phyloP scores from a whole-genome alignment of 2,797 vertebrate species.

The Malurus leucopterus region DNA sequence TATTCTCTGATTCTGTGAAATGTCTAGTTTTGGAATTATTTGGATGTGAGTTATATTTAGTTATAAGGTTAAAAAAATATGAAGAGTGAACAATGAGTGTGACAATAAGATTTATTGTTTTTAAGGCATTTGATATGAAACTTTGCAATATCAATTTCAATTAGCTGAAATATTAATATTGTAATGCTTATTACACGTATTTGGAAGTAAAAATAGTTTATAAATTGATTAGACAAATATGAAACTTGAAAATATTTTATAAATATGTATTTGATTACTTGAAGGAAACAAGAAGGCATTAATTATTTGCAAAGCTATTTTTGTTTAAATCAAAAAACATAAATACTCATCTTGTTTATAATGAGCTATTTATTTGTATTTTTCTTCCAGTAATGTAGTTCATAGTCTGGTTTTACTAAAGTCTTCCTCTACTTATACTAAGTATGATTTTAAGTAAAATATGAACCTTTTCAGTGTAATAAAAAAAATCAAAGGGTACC shows the following conservation, averaged over 20 bases:
- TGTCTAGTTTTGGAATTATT: not conserved
- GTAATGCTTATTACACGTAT: not conserved
- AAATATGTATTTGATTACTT: not conserved
- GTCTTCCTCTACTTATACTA: not conserved
- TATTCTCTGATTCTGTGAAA: not conserved
- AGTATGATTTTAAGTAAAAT: not conserved
- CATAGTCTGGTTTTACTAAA: not conserved
- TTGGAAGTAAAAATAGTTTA: not conserved
- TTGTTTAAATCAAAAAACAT: not conserved
- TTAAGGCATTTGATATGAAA: not conserved
- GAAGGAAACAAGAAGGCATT: not conserved
- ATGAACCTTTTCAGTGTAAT: not conserved
- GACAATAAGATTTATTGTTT: not conserved
- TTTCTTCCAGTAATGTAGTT: not conserved
- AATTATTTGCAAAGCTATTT: not conserved
- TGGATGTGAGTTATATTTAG: not conserved
- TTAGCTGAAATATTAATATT: not conserved
- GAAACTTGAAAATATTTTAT: not conserved
- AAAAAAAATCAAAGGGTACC: not conserved
- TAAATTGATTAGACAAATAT: not conserved
- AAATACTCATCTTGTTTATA: not conserved
- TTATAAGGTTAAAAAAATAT: not conserved
- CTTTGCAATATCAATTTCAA: not conserved
- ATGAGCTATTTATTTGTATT: not conserved
- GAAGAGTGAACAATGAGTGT: not conserved